Base-by-base conservation (phyloP, 2,113 vertebrate species). In the Scomber scombrus region DNA sequence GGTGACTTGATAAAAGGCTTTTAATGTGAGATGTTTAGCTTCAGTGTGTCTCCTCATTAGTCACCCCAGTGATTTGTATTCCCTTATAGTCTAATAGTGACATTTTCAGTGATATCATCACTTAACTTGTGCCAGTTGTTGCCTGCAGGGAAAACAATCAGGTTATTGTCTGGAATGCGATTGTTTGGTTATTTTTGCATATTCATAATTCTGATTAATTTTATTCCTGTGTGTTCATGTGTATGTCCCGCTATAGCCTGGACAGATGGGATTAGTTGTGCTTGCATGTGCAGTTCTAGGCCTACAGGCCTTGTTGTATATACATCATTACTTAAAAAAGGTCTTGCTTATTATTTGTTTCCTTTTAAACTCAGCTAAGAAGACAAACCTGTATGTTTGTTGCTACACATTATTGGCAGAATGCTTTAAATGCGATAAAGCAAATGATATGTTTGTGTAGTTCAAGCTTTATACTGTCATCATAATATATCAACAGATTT, bases 211-310 rank as follows among this genome's bases (percentile, higher is more conserved):
- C 46, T 74, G 34, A 82, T 80, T 8, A 61, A 80, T 86, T 54
- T 78, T 43, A 40, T 21, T 11, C 23, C 43, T 43, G 19, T 45
- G 21, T 71, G 54, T 23, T 60, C 55, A 40, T 75, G 29, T 63
- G 26, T 40, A 19, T 81, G 65, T n/a, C 73, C 70, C 45, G 79
- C 60, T 78, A 75, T 49, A 50, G n/a, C 43, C 64, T 67, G 64
- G 29, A 64, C 60, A 85, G 13, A 34, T 78, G 71, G 55, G 47
- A 77, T 50, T 52, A 21, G 50, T 52, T 77, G 63, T 70, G 70
- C 46, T 77, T 82, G 65, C 63, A 60, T 68, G 46, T 76, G 60
- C 54, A 80, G 3, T 11, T 75, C 29, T 68, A 18, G 4, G 26
- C 14, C 1, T 43, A 4, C 40, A 75, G 47, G 62, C 50, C 51